Evolutionary conservation across 2,797 vertebrate genomes (phyloP).

Genomic region (Gobio occitaniae): DNA sequence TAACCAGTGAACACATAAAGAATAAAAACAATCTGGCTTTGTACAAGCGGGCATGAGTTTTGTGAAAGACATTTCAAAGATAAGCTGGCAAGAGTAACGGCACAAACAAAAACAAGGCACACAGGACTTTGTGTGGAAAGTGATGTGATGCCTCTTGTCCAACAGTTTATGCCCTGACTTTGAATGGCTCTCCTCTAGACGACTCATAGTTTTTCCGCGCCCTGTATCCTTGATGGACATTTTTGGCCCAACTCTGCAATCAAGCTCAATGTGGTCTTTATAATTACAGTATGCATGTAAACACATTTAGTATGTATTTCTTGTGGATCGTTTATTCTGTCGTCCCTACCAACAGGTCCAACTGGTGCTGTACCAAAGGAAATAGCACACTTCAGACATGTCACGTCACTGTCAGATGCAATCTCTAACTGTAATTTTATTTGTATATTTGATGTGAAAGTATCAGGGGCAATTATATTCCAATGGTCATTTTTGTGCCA

Average conservation of each 20-base stretch:
- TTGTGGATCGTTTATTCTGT: slow-evolving; percentile 14
- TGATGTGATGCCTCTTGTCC: slow-evolving; percentile 1
- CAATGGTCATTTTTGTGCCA: not conserved
- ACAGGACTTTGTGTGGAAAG: slow-evolving; percentile 18
- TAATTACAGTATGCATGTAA: slow-evolving; percentile 30
- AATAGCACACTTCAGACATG: slow-evolving; percentile 15
- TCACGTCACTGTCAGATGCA: slow-evolving; percentile 15
- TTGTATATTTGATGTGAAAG: not conserved
- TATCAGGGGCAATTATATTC: slow-evolving; percentile 6
- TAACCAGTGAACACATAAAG: not conserved
- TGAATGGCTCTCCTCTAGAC: slow-evolving; percentile 11
- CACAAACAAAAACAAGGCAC: slow-evolving; percentile 18
- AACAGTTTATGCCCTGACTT: not conserved
- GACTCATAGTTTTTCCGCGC: not conserved
- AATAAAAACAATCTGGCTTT: not conserved
- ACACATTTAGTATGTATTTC: slow-evolving; percentile 28
- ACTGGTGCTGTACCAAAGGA: slow-evolving; percentile 25
- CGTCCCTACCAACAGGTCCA: not conserved
- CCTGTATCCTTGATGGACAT: slow-evolving; percentile 24
- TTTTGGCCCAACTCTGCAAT: slow-evolving; percentile 22
- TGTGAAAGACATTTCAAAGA: slow-evolving; percentile 22
- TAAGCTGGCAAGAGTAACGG: slow-evolving; percentile 2
- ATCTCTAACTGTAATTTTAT: not conserved
- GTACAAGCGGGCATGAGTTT: not conserved
- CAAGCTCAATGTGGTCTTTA: slow-evolving; percentile 35